Conservation (phyloP, 2,797 vertebrate genomes). For the Ptychadena robeensis region DNA sequence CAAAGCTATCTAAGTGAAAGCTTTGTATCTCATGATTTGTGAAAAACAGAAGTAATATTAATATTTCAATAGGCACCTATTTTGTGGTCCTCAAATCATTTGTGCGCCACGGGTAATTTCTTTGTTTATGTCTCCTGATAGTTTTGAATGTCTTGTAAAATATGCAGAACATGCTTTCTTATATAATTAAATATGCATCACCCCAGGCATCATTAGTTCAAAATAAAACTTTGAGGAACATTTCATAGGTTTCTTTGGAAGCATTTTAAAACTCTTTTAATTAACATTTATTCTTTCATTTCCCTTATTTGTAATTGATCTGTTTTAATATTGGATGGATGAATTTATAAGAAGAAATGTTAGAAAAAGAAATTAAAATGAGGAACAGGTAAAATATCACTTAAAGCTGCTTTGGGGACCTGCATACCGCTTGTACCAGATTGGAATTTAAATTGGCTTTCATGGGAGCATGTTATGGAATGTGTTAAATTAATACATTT, state of each 20-base stretch:
- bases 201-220: conserved; percentile 35
- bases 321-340: neutral
- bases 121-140: conserved; percentile 40
- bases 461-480: conserved; percentile 3
- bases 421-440: conserved; percentile 11
- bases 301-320: neutral
- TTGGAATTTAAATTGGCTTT: conserved; percentile 28
- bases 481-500: conserved; percentile 41
- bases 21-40: neutral
- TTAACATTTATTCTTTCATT: neutral
- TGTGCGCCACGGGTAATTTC: conserved; percentile 1
- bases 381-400: conserved; percentile 2
- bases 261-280: neutral
- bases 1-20: neutral
- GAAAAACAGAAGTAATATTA: neutral
- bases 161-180: conserved; percentile 30
- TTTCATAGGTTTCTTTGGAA: conserved; percentile 19
- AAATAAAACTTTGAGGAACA: conserved; percentile 6
- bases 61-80: neutral
- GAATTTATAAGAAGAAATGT: neutral
- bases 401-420: conserved; percentile 48
- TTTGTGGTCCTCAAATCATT: conserved; percentile 22
- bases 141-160: conserved; percentile 40
- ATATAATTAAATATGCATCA: conserved; percentile 45
- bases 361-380: conserved; percentile 17